Conservation (phyloP, 2,797 vertebrate species). For the Bovichtus variegatus region DNA sequence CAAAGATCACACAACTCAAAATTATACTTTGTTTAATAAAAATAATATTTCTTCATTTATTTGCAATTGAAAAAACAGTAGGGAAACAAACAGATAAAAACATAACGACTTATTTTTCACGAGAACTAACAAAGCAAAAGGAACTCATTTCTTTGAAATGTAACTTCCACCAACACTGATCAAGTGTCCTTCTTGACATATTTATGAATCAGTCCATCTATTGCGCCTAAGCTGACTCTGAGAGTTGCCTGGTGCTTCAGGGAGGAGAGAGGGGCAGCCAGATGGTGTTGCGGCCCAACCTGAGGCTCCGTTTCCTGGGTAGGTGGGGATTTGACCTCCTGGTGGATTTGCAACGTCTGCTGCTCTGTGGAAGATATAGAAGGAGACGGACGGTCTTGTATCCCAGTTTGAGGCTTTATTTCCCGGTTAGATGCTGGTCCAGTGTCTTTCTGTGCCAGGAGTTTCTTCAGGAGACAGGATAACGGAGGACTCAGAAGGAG, state of each 20-base stretch:
- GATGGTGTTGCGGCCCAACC: not conserved
- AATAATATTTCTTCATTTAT: not conserved
- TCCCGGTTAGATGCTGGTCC: constrained; percentile 24
- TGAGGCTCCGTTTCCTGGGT: constrained; percentile 24
- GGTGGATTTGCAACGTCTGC: constrained; percentile 48
- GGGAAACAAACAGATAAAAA: not conserved
- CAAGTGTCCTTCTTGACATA: constrained; percentile 85
- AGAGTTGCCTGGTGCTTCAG: constrained; percentile 81
- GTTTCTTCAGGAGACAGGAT: constrained; percentile 71
- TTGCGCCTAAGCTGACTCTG: constrained; percentile 90
- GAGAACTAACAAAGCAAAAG: not conserved
- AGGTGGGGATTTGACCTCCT: not conserved
- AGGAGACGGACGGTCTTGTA: constrained; percentile 3
- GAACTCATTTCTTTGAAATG: not conserved
- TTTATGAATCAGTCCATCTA: constrained; percentile 90
- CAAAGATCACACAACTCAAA: no score
- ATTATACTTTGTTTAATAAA: not conserved
- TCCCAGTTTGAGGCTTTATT: constrained; percentile 30
- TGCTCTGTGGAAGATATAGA: constrained; percentile 69
- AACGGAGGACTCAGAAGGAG: constrained; percentile 90
- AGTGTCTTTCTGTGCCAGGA: constrained; percentile 46
- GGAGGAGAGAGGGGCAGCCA: constrained; percentile 53
- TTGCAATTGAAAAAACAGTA: not conserved
- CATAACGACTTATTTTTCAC: not conserved
- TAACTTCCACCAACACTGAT: not conserved